Conservation (phyloP, 2,113 vertebrate species). For the Gadus macrocephalus region DNA sequence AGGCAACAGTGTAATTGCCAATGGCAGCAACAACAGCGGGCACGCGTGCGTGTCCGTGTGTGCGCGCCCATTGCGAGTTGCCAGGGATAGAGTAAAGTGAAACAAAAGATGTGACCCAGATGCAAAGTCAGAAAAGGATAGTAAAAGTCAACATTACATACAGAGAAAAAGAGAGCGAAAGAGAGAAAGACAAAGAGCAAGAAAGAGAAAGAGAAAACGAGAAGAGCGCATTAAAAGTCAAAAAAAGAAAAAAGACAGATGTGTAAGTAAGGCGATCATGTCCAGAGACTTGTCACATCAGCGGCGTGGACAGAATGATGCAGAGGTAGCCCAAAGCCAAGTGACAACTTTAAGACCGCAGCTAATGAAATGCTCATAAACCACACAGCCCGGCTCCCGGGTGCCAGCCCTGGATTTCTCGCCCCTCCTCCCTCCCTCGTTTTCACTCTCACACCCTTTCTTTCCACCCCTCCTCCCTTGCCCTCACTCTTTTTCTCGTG, state of each 20-base stretch:
- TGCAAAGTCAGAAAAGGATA: background rate
- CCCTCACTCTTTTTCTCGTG: background rate
- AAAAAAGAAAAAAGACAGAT: too few species aligned
- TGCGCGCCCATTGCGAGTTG: background rate
- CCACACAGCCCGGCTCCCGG: too few species aligned
- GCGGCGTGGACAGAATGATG: too few species aligned
- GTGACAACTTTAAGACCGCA: too few species aligned
- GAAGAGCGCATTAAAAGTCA: background rate
- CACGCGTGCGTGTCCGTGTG: slow-evolving; percentile 3
- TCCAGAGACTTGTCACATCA: too few species aligned
- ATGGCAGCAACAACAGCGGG: background rate
- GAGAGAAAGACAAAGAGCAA: background rate
- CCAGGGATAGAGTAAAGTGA: background rate
- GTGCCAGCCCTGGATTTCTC: too few species aligned
- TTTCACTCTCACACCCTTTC: too few species aligned
- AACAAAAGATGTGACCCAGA: background rate
- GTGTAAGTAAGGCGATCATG: background rate
- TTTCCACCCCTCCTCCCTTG: too few species aligned
- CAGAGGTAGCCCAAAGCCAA: too few species aligned
- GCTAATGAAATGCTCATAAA: too few species aligned
- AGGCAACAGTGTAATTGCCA: slow-evolving; percentile 1
- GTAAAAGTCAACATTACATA: background rate
- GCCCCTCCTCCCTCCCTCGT: too few species aligned
- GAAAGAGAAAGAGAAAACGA: slow-evolving; percentile 3
- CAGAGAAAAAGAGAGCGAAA: background rate